Percentiles rank a stretch among this genome's conserved stretches.
phyloP scores from a whole-genome alignment of 2,888 invertebrate species.

The Sceliomorpha sp. region DNA sequence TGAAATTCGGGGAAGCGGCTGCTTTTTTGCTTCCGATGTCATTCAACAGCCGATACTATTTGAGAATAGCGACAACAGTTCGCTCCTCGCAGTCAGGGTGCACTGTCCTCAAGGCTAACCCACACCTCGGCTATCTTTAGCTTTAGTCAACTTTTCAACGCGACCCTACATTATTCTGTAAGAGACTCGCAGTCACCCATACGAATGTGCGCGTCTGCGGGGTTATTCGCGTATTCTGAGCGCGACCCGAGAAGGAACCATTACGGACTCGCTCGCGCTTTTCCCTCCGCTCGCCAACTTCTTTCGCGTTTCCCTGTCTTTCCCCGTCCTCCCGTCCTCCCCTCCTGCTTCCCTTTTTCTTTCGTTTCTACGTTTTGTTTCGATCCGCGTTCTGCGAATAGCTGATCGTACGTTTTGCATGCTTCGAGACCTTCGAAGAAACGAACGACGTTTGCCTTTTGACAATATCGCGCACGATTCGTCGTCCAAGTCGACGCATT shows the following conservation, averaged over 20 bases:
- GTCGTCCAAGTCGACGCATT: background rate
- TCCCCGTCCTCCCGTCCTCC: constrained; percentile 1
- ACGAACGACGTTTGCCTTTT: too few relatives aligned
- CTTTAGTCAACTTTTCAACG: constrained; percentile 67
- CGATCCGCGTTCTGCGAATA: constrained; percentile 29
- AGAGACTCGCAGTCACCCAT: constrained; percentile 61
- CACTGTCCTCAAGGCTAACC: constrained; percentile 62
- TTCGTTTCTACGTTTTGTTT: constrained; percentile 18
- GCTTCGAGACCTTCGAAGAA: background rate
- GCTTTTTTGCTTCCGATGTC: background rate
- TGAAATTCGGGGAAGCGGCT: background rate
- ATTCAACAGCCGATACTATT: constrained; percentile 25
- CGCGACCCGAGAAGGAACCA: constrained; percentile 40
- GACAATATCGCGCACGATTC: background rate
- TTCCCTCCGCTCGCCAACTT: constrained; percentile 29
- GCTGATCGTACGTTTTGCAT: constrained; percentile 20
- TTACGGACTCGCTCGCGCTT: constrained; percentile 43
- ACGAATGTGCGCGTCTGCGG: constrained; percentile 55
- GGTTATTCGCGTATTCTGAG: constrained; percentile 61
- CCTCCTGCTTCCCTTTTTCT: constrained; percentile 22
- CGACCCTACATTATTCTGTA: constrained; percentile 64
- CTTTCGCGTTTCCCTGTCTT: constrained; percentile 30
- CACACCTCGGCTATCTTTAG: constrained; percentile 68
- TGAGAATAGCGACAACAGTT: constrained; percentile 32
- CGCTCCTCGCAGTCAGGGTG: constrained; percentile 46